Percentiles rank a stretch among this genome's conserved stretches.
Conservation (phyloP, 2,888 invertebrate species). For the Carpatolechia fugitivella region DNA sequence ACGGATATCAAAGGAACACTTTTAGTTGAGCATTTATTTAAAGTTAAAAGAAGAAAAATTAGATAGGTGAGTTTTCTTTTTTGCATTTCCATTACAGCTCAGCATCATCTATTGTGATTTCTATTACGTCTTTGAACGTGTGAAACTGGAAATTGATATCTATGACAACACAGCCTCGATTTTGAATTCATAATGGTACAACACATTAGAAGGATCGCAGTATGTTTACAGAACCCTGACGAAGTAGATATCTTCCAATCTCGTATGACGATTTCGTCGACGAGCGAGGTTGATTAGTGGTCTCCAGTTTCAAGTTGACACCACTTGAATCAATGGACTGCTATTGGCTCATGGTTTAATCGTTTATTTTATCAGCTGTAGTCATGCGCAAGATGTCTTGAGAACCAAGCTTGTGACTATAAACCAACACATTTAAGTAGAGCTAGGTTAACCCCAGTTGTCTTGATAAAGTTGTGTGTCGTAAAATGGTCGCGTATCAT, state of each 20-base stretch:
- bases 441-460: background rate
- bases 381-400: conserved; percentile 30
- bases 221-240: background rate
- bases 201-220: too few species aligned
- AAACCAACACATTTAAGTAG: background rate
- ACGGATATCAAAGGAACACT: background rate
- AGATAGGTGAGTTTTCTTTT: too few species aligned
- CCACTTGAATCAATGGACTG: conserved; percentile 73
- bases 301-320: conserved; percentile 63
- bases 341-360: conserved; percentile 72
- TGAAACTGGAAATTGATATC: too few species aligned
- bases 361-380: conserved; percentile 72
- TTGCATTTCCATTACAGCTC: too few species aligned
- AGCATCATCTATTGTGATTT: too few species aligned
- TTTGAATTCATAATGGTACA: too few species aligned
- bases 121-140: too few species aligned
- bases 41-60: too few species aligned
- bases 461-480: background rate
- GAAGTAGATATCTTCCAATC: background rate
- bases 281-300: conserved; percentile 51
- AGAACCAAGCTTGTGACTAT: conserved; percentile 6
- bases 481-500: background rate
- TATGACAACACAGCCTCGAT: too few species aligned
- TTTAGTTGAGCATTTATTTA: too few species aligned
- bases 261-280: background rate